These are phyloP conservation scores for Sphaeridia pumilis DNA, from an alignment of 2,888 invertebrate species.

Conservation along the genomic window DNA sequence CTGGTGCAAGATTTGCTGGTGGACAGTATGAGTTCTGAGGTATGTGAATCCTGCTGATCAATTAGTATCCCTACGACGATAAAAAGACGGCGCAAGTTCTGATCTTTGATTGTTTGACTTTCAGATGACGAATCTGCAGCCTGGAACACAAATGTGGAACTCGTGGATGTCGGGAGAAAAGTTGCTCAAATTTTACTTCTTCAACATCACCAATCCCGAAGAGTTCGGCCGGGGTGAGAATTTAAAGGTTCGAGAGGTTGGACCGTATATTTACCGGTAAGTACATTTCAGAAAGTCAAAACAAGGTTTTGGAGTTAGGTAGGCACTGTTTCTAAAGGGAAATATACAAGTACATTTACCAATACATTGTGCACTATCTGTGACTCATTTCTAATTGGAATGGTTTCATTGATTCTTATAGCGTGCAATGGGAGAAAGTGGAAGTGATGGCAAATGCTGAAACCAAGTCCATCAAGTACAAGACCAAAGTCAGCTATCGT, in stretches of 20 bases:
- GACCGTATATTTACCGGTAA: slow-evolving; percentile 9
- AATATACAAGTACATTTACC: not conserved
- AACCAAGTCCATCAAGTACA: slow-evolving; percentile 1
- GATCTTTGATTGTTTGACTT: not conserved
- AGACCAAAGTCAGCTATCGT: slow-evolving; percentile 2
- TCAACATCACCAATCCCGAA: slow-evolving; percentile 12
- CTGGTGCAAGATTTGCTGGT: not conserved
- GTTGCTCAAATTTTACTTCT: slow-evolving; percentile 8
- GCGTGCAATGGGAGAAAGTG: slow-evolving; percentile 6
- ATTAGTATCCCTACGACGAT: too few relatives aligned
- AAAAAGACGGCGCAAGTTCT: too few relatives aligned
- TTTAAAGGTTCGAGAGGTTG: slow-evolving; percentile 9
- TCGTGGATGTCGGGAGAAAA: not conserved
- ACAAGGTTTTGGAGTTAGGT: too few relatives aligned
- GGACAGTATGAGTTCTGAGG: not conserved
- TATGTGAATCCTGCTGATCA: too few relatives aligned
- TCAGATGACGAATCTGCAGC: not conserved
- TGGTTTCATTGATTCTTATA: not conserved
- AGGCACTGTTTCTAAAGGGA: not conserved
- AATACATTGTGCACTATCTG: not conserved
- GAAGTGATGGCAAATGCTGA: slow-evolving; percentile 1
- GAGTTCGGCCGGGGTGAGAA: slow-evolving; percentile 4
- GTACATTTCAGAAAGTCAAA: too few relatives aligned
- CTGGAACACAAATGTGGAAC: not conserved
- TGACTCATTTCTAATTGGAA: not conserved